Percentiles rank a stretch among this genome's conserved stretches.
These are phyloP conservation scores for Drosophila varians DNA, from an alignment of 1,140 invertebrate species.

Conservation along the genomic window DNA sequence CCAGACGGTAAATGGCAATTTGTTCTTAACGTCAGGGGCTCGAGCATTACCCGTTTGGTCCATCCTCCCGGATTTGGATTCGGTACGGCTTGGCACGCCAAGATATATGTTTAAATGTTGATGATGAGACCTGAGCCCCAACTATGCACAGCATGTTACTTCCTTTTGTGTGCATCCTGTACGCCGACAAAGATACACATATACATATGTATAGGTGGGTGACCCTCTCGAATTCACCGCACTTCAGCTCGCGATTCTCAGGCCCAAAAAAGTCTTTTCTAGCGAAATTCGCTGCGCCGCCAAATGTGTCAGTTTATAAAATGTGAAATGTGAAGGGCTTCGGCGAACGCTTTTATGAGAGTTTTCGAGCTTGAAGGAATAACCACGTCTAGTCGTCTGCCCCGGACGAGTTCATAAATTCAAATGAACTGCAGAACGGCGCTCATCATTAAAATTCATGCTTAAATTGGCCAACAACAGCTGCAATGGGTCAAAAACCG, in stretches of 20 bases:
- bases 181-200: constrained; percentile 28
- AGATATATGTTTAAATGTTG: not conserved
- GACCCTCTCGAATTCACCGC: too few relatives aligned
- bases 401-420: constrained; percentile 48
- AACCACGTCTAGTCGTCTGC: constrained; percentile 56
- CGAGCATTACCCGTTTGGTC: not conserved
- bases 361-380: not conserved
- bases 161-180: constrained; percentile 74
- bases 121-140: constrained; percentile 5
- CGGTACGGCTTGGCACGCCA: not conserved
- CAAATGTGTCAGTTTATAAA: constrained; percentile 75
- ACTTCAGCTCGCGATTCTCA: constrained; percentile 36
- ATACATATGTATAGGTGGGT: too few relatives aligned
- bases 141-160: constrained; percentile 72
- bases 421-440: constrained; percentile 77
- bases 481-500: constrained; percentile 27
- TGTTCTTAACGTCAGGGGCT: constrained; percentile 6
- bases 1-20: constrained; percentile 9
- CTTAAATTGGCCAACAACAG: constrained; percentile 64
- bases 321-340: constrained; percentile 29
- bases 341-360: not conserved
- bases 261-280: constrained; percentile 57
- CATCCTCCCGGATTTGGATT: constrained; percentile 13
- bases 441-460: constrained; percentile 80
- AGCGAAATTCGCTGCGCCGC: constrained; percentile 68